These are phyloP conservation scores for Mycteria americana DNA, from an alignment of 2,797 vertebrate genomes.

Conservation along the genomic window DNA sequence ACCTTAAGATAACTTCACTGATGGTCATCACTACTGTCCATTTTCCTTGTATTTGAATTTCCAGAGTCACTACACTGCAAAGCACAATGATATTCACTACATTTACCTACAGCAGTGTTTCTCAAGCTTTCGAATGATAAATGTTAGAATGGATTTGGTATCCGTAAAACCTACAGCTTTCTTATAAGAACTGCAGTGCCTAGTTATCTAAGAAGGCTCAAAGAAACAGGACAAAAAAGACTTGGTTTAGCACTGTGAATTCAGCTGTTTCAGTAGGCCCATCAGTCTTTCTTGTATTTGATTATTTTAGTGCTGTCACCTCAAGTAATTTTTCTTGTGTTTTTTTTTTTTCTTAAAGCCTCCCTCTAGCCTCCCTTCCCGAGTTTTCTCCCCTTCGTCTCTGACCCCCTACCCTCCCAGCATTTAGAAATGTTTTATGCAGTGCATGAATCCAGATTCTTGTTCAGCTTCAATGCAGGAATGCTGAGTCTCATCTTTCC, in stretches of 20 bases:
- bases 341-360: not conserved
- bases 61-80: not conserved
- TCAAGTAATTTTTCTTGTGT: not conserved
- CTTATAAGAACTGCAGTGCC: not conserved
- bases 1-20: not conserved
- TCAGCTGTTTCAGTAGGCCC: not conserved
- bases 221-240: not conserved
- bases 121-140: not conserved
- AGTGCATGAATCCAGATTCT: not conserved
- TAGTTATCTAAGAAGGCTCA: not conserved
- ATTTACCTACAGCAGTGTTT: not conserved
- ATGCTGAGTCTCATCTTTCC: not conserved
- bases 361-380: not conserved
- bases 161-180: not conserved
- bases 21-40: not conserved
- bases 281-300: not conserved
- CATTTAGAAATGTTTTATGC: not conserved
- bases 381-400: not conserved
- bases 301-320: not conserved
- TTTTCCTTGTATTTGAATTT: not conserved
- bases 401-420: not conserved
- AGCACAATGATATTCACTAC: not conserved
- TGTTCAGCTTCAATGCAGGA: not conserved
- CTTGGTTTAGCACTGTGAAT: not conserved
- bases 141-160: not conserved